A percentile compares a stretch with the other conserved stretches of the same genome.
Evolutionary conservation across 2,797 vertebrate species (phyloP).

Genomic region (Myotis findleyi): DNA sequence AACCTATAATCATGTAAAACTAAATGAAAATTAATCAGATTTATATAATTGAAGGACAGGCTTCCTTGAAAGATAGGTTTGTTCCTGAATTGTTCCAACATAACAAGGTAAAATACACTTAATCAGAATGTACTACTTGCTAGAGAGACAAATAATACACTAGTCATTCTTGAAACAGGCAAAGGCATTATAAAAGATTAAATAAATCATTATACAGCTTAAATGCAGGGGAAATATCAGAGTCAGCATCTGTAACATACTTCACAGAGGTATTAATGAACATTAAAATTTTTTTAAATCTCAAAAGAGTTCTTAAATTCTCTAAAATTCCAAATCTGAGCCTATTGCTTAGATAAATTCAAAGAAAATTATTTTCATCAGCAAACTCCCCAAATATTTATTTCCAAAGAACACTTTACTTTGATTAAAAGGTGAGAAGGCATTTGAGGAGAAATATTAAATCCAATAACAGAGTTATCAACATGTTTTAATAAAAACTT

Average conservation of each 20-base stretch:
- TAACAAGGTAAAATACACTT: conserved; percentile 28
- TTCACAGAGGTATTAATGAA: conserved; percentile 29
- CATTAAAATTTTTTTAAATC: conserved; percentile 25
- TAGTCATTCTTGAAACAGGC: conserved; percentile 2
- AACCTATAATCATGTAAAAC: conserved; percentile 52
- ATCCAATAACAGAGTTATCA: conserved; percentile 29
- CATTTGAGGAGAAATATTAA: conserved; percentile 43
- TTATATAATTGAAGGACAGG: conserved; percentile 15
- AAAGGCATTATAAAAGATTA: background rate
- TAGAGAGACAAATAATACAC: background rate
- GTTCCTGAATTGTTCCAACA: background rate
- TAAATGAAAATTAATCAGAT: conserved; percentile 59
- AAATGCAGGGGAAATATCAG: background rate
- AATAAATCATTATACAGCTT: conserved; percentile 8
- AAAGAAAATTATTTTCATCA: conserved; percentile 47
- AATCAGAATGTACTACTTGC: conserved; percentile 11
- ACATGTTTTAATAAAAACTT: conserved; percentile 53
- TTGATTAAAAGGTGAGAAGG: conserved; percentile 44
- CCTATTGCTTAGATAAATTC: conserved; percentile 10
- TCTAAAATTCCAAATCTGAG: conserved; percentile 34
- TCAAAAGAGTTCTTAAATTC: background rate
- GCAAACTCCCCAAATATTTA: conserved; percentile 46
- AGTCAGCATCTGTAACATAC: background rate
- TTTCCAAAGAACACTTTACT: conserved; percentile 54
- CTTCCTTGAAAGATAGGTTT: conserved; percentile 40